These are phyloP conservation scores for Lampropteryx suffumata DNA, from an alignment of 2,888 invertebrate species.

Conservation along the genomic window DNA sequence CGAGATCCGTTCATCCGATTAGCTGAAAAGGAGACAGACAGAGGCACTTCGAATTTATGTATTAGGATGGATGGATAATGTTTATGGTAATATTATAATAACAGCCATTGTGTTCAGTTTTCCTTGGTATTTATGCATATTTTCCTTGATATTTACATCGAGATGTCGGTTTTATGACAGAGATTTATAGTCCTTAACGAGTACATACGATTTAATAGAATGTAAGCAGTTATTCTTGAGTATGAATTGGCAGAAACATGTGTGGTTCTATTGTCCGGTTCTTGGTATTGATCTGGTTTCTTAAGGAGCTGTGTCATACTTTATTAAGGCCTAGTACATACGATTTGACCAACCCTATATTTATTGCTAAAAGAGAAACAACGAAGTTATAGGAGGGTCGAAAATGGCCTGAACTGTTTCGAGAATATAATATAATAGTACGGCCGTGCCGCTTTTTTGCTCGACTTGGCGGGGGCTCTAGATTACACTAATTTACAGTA, in stretches of 20 bases:
- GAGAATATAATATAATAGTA: no score
- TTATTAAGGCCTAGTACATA: background rate
- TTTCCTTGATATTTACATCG: slow-evolving; percentile 35
- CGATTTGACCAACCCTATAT: no score
- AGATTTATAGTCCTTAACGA: slow-evolving; percentile 26
- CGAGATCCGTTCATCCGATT: no score
- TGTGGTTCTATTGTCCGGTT: slow-evolving; percentile 15
- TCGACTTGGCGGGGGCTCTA: no score
- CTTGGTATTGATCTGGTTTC: background rate
- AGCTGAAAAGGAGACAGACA: no score
- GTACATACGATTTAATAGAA: slow-evolving; percentile 13
- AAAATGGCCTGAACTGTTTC: no score
- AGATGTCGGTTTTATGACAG: slow-evolving; percentile 23
- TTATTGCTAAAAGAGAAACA: no score
- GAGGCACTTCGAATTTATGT: no score
- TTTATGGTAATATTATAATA: slow-evolving; percentile 27
- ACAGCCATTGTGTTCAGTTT: slow-evolving; percentile 31
- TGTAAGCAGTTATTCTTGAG: slow-evolving; percentile 16
- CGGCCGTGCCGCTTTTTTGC: no score
- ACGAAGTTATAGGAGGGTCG: no score
- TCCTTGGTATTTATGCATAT: slow-evolving; percentile 19
- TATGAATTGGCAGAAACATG: slow-evolving; percentile 21
- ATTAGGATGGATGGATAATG: no score
- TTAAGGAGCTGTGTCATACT: background rate
- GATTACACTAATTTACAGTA: no score